Percentiles rank a stretch among this genome's conserved stretches.
phyloP scores from a whole-genome alignment of 2,888 invertebrate species.

The Lypha dubia region DNA sequence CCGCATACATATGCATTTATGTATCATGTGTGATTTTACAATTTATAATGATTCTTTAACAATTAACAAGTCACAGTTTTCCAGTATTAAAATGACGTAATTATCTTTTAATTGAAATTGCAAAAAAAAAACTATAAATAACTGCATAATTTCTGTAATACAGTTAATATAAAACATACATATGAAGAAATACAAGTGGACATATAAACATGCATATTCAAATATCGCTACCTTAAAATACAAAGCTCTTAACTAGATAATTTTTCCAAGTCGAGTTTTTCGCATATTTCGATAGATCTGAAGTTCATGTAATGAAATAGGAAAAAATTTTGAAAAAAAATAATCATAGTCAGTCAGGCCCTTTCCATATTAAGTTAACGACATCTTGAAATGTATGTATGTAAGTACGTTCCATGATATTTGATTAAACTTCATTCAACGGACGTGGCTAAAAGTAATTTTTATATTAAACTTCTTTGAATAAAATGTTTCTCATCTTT shows the following conservation, averaged over 20 bases:
- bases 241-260: no score
- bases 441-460: conserved; percentile 57
- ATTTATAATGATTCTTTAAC: conserved; percentile 10
- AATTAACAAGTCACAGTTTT: background rate
- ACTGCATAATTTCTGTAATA: conserved; percentile 11
- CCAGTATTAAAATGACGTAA: conserved; percentile 43
- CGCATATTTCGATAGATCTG: no score
- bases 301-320: no score
- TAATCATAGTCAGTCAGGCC: no score
- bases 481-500: background rate
- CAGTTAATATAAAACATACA: conserved; percentile 6
- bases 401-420: background rate
- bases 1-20: background rate
- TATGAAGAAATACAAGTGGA: background rate
- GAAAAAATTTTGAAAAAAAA: no score
- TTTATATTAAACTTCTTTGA: conserved; percentile 50
- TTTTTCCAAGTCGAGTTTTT: no score
- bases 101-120: conserved; percentile 29
- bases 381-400: background rate
- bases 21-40: background rate
- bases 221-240: no score
- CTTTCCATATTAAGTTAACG: no score
- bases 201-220: background rate
- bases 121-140: background rate
- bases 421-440: conserved; percentile 22